Conservation (phyloP, 1,140 invertebrate species). For the Procambarus clarkii region DNA sequence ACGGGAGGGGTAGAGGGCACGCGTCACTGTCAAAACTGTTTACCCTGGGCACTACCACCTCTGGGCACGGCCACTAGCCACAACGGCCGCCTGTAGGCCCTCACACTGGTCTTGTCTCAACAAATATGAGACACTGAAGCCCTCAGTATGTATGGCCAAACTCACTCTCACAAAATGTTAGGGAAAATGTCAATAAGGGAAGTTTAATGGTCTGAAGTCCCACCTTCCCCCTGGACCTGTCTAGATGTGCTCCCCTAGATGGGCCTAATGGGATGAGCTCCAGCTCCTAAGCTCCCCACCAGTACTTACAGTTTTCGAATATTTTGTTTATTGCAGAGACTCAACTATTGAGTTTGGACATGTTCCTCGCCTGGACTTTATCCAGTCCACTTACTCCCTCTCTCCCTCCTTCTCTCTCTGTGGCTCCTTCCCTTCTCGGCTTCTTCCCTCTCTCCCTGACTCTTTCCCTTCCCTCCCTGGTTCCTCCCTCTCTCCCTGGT, state of each 20-base stretch:
- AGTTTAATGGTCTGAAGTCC: background rate
- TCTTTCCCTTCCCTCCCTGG: no score
- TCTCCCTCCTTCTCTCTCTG: no score
- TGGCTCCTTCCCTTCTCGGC: background rate
- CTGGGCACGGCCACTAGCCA: background rate
- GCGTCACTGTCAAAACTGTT: constrained; percentile 42
- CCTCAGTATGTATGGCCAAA: background rate
- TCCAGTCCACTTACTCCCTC: no score
- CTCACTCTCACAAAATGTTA: constrained; percentile 4
- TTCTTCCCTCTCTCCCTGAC: background rate
- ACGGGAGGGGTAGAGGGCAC: constrained; percentile 27
- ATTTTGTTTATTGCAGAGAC: no score
- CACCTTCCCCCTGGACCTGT: no score
- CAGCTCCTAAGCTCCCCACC: no score
- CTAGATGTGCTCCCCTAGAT: no score
- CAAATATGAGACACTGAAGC: constrained; percentile 33
- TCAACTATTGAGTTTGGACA: no score
- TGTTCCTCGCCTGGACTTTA: no score
- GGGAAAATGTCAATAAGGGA: background rate
- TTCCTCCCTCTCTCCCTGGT: no score
- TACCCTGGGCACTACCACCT: background rate
- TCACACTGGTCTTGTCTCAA: constrained; percentile 6
- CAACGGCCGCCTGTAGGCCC: constrained; percentile 20
- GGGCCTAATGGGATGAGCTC: no score
- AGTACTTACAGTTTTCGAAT: no score